These are phyloP conservation scores for Pseudocheirus occidentalis DNA, from an alignment of 2,797 vertebrate genomes.

Conservation along the genomic window DNA sequence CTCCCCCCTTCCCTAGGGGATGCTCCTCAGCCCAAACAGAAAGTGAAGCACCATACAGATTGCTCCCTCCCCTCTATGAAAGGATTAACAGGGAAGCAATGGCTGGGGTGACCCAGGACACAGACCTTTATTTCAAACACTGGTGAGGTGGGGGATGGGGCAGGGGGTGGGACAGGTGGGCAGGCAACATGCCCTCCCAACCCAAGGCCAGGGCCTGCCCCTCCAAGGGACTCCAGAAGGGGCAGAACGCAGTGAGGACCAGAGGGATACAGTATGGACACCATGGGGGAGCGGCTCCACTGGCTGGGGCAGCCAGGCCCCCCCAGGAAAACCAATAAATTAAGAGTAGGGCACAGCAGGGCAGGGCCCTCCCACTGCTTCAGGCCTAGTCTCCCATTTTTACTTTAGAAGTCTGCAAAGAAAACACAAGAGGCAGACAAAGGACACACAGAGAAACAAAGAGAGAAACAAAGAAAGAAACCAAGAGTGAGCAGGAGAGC, in stretches of 20 bases:
- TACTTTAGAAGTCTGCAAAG: slow-evolving; percentile 95
- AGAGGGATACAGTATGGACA: slow-evolving; percentile 44
- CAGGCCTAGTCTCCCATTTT: slow-evolving; percentile 95
- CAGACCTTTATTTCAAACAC: slow-evolving; percentile 79
- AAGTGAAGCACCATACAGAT: background rate
- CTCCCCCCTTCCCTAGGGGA: background rate
- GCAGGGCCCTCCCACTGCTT: slow-evolving; percentile 60
- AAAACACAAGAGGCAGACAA: slow-evolving; percentile 57
- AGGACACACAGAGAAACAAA: slow-evolving; percentile 8
- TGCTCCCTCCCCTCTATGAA: slow-evolving; percentile 35
- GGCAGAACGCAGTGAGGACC: slow-evolving; percentile 54
- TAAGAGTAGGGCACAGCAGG: background rate
- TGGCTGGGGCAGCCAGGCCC: background rate
- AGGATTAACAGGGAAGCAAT: slow-evolving; percentile 26
- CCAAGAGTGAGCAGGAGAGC: slow-evolving; percentile 47
- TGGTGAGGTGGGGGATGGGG: slow-evolving; percentile 35
- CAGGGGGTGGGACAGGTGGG: background rate
- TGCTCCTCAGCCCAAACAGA: background rate
- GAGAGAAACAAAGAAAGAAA: slow-evolving; percentile 43
- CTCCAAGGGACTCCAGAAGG: slow-evolving; percentile 56
- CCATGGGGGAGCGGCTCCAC: background rate
- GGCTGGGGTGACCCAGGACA: slow-evolving; percentile 51
- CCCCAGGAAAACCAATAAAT: slow-evolving; percentile 79
- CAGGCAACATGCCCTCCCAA: background rate
- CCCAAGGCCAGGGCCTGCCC: slow-evolving; percentile 28